Evolutionary conservation across 2,888 invertebrate genomes (phyloP).

Genomic region (Cheilosia grossa): DNA sequence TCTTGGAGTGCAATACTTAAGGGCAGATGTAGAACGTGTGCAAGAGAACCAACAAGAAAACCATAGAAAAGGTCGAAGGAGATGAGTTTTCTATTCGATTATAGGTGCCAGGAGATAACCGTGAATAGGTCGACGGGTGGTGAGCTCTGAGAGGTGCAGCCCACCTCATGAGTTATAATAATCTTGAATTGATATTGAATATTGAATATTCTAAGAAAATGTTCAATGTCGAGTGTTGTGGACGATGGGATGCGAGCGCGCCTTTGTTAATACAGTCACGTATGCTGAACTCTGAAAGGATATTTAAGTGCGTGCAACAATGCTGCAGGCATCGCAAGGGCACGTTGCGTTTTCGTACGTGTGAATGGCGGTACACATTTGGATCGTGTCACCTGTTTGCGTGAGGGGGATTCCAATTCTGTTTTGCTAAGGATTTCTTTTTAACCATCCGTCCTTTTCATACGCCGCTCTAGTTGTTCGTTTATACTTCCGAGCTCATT

Average conservation of each 20-base stretch:
- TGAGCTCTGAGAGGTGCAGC: neutral
- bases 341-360: slow-evolving; percentile 68
- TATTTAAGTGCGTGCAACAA: slow-evolving; percentile 71
- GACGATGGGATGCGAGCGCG: slow-evolving; percentile 3
- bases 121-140: slow-evolving; percentile 28
- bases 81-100: slow-evolving; percentile 64
- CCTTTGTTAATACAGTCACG: slow-evolving; percentile 66
- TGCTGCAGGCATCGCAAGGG: slow-evolving; percentile 42
- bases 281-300: slow-evolving; percentile 47
- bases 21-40: slow-evolving; percentile 14
- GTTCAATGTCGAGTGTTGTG: slow-evolving; percentile 14
- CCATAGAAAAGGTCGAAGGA: slow-evolving; percentile 29
- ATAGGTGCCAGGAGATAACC: slow-evolving; percentile 38
- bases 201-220: slow-evolving; percentile 50
- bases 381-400: slow-evolving; percentile 54
- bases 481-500: slow-evolving; percentile 20
- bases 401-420: slow-evolving; percentile 50
- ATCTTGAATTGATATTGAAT: slow-evolving; percentile 61
- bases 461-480: slow-evolving; percentile 14
- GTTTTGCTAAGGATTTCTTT: slow-evolving; percentile 15
- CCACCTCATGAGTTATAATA: slow-evolving; percentile 39
- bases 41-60: slow-evolving; percentile 1
- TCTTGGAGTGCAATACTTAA: slow-evolving; percentile 38
- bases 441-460: neutral
- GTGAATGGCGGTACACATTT: slow-evolving; percentile 50